Evolutionary conservation across 2,797 vertebrate genomes (phyloP).

Genomic region (Acanthornis magna): DNA sequence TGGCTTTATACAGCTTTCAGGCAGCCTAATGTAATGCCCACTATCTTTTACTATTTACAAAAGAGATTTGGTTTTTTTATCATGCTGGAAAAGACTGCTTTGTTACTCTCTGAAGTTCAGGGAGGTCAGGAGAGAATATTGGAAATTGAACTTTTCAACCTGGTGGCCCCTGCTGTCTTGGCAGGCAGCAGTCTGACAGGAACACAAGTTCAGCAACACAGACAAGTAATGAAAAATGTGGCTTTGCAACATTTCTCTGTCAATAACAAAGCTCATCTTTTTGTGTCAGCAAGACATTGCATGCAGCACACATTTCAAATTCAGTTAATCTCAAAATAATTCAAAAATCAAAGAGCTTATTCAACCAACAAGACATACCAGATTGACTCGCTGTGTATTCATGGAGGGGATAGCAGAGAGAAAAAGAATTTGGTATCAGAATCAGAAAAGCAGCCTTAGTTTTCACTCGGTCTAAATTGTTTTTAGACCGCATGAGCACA

Average conservation of each 20-base stretch:
- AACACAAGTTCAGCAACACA: constrained; percentile 41
- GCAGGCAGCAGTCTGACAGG: constrained; percentile 12
- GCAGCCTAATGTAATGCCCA: neutral
- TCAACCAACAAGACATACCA: constrained; percentile 76
- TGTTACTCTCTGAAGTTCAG: constrained; percentile 23
- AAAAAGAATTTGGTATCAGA: constrained; percentile 71
- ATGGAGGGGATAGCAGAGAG: constrained; percentile 50
- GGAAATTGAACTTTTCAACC: constrained; percentile 68
- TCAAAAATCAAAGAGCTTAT: constrained; percentile 81
- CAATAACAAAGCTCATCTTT: constrained; percentile 76
- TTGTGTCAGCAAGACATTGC: constrained; percentile 70
- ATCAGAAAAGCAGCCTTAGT: constrained; percentile 61
- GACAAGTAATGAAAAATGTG: constrained; percentile 67
- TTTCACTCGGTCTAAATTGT: constrained; percentile 72
- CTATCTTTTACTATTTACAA: constrained; percentile 1
- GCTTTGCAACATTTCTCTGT: constrained; percentile 71
- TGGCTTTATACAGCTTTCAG: constrained; percentile 20
- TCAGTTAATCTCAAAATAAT: constrained; percentile 81
- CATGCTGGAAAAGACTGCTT: neutral
- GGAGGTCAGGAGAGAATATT: constrained; percentile 53
- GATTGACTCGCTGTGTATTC: constrained; percentile 75
- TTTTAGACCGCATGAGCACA: constrained; percentile 59
- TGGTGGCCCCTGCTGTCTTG: constrained; percentile 17
- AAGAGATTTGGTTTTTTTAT: neutral
- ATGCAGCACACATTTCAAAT: constrained; percentile 78